Conservation (phyloP, 2,888 invertebrate genomes). For the Harpagoxenus sublaevis region DNA sequence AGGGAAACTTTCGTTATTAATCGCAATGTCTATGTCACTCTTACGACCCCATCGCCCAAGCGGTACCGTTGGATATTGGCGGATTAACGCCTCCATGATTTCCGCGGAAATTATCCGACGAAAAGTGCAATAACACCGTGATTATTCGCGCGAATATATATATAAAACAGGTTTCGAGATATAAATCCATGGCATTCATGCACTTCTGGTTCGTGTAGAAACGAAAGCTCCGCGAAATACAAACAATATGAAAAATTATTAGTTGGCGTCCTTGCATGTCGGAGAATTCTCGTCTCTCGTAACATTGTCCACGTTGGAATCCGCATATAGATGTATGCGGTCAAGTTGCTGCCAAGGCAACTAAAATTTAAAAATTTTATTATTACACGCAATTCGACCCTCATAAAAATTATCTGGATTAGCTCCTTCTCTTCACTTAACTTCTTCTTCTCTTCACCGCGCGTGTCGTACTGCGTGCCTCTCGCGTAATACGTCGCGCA, state of each 20-base stretch:
- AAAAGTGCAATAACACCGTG: neutral
- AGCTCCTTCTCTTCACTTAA: neutral
- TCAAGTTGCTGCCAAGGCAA: neutral
- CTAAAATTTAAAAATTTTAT: neutral
- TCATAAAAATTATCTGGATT: slow-evolving; percentile 37
- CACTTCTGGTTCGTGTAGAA: neutral
- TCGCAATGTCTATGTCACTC: neutral
- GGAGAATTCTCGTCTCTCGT: neutral
- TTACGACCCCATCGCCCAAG: neutral
- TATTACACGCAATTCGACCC: neutral
- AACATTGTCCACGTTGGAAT: neutral
- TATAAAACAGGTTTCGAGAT: slow-evolving; percentile 28
- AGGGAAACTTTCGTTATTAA: neutral
- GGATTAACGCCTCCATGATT: neutral
- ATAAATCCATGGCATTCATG: neutral
- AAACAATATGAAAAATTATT: slow-evolving; percentile 6
- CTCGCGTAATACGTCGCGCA: slow-evolving; percentile 35
- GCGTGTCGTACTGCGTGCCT: neutral
- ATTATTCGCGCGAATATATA: neutral
- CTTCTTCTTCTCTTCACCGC: slow-evolving; percentile 59
- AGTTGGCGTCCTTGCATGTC: slow-evolving; percentile 11
- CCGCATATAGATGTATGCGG: neutral
- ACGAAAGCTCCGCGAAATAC: neutral
- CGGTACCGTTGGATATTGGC: neutral
- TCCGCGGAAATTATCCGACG: neutral